Percentiles rank a stretch among this genome's conserved stretches.
Evolutionary conservation across 2,113 vertebrate genomes (phyloP).

Genomic region (Canis aureus): DNA sequence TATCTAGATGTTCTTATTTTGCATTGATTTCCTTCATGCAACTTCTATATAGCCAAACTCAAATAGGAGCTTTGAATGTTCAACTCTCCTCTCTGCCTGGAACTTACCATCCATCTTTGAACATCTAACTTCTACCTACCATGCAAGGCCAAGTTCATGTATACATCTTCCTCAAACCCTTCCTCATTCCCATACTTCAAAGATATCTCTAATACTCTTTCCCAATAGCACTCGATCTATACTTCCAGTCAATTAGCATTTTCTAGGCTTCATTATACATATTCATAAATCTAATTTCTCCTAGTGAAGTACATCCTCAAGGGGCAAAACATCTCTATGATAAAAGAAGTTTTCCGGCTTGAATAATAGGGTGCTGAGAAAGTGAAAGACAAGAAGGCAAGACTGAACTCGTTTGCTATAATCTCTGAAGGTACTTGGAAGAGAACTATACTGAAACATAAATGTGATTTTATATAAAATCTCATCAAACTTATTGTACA

Average conservation of each 20-base stretch:
- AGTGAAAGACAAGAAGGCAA: background rate
- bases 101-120: background rate
- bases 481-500: background rate
- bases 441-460: background rate
- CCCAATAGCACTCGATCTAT: background rate
- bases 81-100: background rate
- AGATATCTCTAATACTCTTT: background rate
- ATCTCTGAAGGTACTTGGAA: background rate
- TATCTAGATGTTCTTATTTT: background rate
- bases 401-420: background rate
- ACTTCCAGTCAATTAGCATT: background rate
- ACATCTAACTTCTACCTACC: background rate
- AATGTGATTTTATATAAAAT: background rate
- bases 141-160: background rate
- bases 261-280: background rate
- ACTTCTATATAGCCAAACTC: background rate
- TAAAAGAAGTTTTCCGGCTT: background rate
- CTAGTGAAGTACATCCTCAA: background rate
- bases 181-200: background rate
- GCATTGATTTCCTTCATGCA: background rate
- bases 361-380: background rate
- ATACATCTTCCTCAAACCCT: background rate
- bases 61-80: background rate
- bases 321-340: background rate
- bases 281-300: background rate